These are phyloP conservation scores for human DNA, from an alignment of 2,113 vertebrate genomes.

Conservation along the genomic window DNA sequence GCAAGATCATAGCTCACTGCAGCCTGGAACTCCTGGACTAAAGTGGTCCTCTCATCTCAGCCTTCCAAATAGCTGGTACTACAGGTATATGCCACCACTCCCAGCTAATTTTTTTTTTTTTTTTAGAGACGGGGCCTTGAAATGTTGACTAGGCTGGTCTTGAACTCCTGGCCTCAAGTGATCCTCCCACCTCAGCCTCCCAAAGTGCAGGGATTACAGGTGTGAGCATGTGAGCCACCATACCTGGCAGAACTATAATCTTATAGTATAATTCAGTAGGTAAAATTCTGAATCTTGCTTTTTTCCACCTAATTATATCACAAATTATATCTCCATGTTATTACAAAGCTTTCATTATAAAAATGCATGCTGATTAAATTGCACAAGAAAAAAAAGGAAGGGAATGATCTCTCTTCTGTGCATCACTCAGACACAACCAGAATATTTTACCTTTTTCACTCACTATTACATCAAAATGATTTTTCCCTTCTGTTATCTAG, in stretches of 20 bases:
- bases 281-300: background rate
- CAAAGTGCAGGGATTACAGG: no score
- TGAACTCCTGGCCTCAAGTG: no score
- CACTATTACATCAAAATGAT: background rate
- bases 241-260: background rate
- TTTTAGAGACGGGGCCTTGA: no score
- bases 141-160: no score
- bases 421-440: background rate
- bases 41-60: no score
- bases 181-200: no score
- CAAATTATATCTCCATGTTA: background rate
- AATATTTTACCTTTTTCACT: background rate
- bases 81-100: no score
- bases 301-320: background rate
- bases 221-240: rapidly evolving
- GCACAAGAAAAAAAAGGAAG: background rate
- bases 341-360: background rate
- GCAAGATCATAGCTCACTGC: no score
- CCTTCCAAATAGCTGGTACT: no score
- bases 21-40: no score
- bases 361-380: background rate
- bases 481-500: background rate
- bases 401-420: background rate
- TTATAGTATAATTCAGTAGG: background rate
- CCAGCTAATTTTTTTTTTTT: no score